Percentiles rank a stretch among this genome's conserved stretches.
Evolutionary conservation across 2,797 vertebrate species (phyloP).

Genomic region (Eupleurogrammus muticus): DNA sequence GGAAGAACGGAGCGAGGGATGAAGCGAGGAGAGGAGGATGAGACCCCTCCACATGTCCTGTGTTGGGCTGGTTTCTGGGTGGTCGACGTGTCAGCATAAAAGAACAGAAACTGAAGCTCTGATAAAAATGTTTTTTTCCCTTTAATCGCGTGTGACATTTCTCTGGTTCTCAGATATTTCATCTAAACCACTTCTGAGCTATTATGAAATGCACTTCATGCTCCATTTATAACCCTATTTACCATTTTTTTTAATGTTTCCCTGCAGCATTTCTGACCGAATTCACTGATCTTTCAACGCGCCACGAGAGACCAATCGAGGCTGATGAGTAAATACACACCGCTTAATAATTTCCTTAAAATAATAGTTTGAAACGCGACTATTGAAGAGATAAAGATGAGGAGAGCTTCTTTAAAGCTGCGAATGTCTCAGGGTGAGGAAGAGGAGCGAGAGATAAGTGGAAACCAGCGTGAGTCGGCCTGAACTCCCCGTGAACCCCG

Average conservation of each 20-base stretch:
- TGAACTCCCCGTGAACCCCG: slow-evolving; percentile 69
- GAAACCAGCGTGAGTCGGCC: slow-evolving; percentile 41
- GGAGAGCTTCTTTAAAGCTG: slow-evolving; percentile 28
- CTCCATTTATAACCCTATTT: neutral
- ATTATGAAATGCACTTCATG: slow-evolving; percentile 1
- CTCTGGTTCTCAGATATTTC: slow-evolving; percentile 11
- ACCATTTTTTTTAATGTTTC: slow-evolving; percentile 1
- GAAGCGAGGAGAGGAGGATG: slow-evolving; percentile 60
- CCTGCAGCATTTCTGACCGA: neutral
- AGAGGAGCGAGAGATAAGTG: slow-evolving; percentile 39
- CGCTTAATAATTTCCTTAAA: slow-evolving; percentile 12
- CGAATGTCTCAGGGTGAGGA: slow-evolving; percentile 49
- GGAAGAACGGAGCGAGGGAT: slow-evolving; percentile 49
- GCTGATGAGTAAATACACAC: too few relatives aligned
- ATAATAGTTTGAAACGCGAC: slow-evolving; percentile 28
- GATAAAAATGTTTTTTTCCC: too few relatives aligned
- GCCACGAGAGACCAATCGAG: too few relatives aligned
- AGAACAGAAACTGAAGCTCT: too few relatives aligned
- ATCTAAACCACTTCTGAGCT: neutral
- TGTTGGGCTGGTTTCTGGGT: too few relatives aligned
- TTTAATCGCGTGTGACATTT: neutral
- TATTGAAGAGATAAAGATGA: slow-evolving; percentile 32
- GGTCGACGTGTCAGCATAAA: too few relatives aligned
- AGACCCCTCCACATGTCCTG: too few relatives aligned
- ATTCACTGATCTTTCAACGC: too few relatives aligned